Base-by-base conservation (phyloP, 2,113 vertebrate genomes). In the Notechis scutatus region DNA sequence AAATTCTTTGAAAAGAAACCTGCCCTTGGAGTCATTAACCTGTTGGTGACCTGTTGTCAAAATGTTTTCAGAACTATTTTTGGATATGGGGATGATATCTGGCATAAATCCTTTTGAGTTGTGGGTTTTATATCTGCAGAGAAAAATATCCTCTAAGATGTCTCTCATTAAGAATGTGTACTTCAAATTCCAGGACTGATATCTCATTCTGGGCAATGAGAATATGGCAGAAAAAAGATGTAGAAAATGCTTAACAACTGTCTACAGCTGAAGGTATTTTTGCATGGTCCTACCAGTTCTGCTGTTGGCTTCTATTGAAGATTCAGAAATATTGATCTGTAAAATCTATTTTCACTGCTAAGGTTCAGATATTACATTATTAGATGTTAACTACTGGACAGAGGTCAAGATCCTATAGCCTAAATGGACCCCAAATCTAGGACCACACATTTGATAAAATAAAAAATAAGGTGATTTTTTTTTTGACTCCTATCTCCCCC, bases 11-110 rank as follows among this genome's bases (percentile, higher is more conserved):
- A 92, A 92, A 94, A 88, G 7, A 54, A 59, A 88, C 61, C 26
- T 20, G 88, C 88, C 55, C 81, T 93, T 42, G 50, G 20, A 90
- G 59, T 85, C 47, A 61, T 92, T 91, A 93, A 94, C 94, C 88
- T 93, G 34, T 24, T 88, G 24, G 45, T 39, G 61, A 91, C 34
- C 85, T 64, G 24, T 88, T 94, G 88, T n/a, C 91, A 85, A 91
- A 90, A 55, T 88, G 20, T 93, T 94, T 88, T 55, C 24, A 61
- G 59, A 92, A 57, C 61, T 90, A 88, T 93, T 92, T 91, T 85
- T 88, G 91, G 85, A 88, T 47, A 50, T 34, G n/a, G 88, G 61
- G 14, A 92, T 92, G 42, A 91, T 57, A 20, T 92, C 9, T 87
- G 9, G 14, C 55, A 50, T 50, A 87, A 69, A 85, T 93, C 6